Percentiles rank a stretch among this genome's conserved stretches.
Conservation (phyloP, 2,797 vertebrate species). For the Hydrocynus forskahlii region DNA sequence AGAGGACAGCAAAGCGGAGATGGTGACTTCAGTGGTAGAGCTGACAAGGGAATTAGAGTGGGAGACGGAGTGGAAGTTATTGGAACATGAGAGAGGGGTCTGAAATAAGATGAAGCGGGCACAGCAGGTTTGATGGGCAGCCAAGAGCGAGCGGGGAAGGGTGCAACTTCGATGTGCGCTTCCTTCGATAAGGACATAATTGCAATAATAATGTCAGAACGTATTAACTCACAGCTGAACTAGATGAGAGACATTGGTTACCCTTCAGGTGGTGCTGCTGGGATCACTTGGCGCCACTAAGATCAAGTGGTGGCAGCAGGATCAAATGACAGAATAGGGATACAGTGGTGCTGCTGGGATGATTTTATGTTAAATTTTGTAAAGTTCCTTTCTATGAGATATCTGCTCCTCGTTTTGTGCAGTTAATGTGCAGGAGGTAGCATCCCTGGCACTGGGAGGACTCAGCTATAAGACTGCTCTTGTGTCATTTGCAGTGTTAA, state of each 20-base stretch:
- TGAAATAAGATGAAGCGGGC: not conserved
- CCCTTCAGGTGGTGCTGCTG: not conserved
- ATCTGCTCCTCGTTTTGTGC: not conserved
- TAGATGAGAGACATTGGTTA: not conserved
- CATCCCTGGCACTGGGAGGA: not conserved
- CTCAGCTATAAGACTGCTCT: not conserved
- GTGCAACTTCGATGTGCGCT: not conserved
- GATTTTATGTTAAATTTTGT: not conserved
- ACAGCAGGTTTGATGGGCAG: not conserved
- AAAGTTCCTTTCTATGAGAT: not conserved
- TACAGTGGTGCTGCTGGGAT: not conserved
- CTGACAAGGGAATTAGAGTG: not conserved
- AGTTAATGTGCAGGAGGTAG: not conserved
- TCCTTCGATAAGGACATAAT: not conserved
- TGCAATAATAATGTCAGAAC: not conserved
- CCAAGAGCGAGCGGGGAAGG: too few species aligned
- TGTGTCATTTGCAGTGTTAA: not conserved
- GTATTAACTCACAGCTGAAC: not conserved
- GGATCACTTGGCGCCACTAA: not conserved
- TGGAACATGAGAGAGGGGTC: not conserved
- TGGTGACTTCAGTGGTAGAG: not conserved
- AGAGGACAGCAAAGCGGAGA: not conserved
- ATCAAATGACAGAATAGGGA: not conserved
- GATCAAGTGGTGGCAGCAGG: not conserved
- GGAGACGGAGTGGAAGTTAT: not conserved